Evolutionary conservation across 1,140 invertebrate genomes (phyloP), one percentile per base, ranked within the genome.

Genomic region (Drosophila ohnishii): DNA sequence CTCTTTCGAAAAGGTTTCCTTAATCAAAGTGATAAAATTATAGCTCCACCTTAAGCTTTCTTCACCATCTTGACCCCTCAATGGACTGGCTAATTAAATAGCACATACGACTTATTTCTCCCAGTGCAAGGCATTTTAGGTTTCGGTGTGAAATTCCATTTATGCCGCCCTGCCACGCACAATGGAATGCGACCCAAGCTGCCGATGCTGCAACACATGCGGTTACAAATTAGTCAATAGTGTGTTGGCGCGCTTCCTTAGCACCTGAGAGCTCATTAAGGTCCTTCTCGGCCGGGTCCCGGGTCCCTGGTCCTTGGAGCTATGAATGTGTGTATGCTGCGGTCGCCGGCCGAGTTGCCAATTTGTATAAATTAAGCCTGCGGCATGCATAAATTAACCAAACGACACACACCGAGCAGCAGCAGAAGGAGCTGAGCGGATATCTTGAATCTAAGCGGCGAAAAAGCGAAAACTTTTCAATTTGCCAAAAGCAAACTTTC

Each of bases 151-250:
- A 80, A 84, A 89, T 89, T 80, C 73, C 80, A 84, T 80, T 80
- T 80, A 62, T 78, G 75, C 70, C 78, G 62, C n/a, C 51, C 19
- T 11, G 34, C 51, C 63, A 76, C 53, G 64, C 57, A 50, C 73
- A 75, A 76, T 70, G 71, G 79, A 83, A 87, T 87, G 75, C 59
- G 75, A 71, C 42, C 70, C 75, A 59, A 62, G 59, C 66, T 55
- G 65, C 59, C 34, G 50, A 71, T 56, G 75, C 58, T 87, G 80
- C 84, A 87, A 71, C 84, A 83, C 66, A 84, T 88, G 84, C 55
- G 80, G 82, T 77, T 72, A 75, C 85, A 87, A 87, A 87, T 87
- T 87, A 87, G 84, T 87, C 84, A 88, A 87, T 87, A 80, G 62
- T 83, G 60, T 79, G 71, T 69, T 16, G 40, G 19, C 37, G 28